Evolutionary conservation across 2,888 invertebrate genomes (phyloP).

Genomic region (Encarsia formosa): DNA sequence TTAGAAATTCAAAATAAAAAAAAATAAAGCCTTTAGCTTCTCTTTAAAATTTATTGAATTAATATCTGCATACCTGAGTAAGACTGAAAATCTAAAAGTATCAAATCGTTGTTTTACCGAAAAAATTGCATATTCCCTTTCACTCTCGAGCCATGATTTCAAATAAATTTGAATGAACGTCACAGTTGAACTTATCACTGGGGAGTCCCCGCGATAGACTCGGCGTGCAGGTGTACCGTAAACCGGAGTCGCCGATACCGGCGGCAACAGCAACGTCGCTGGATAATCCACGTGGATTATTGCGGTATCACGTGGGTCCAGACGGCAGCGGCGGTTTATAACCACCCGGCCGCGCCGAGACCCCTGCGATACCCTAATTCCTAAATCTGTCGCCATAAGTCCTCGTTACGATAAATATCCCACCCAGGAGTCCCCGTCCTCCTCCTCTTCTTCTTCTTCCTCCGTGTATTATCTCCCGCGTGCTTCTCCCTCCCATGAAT

Average conservation of each 20-base stretch:
- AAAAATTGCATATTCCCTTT: too few relatives aligned
- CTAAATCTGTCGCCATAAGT: conserved; percentile 53
- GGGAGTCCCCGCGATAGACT: conserved; percentile 42
- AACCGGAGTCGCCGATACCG: conserved; percentile 50
- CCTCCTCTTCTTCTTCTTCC: conserved; percentile 6
- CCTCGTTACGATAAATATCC: conserved; percentile 53
- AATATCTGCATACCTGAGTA: too few relatives aligned
- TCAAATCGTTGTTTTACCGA: too few relatives aligned
- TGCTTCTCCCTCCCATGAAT: conserved; percentile 26
- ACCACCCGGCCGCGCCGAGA: conserved; percentile 37
- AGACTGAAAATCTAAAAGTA: too few relatives aligned
- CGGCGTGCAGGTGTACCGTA: conserved; percentile 51
- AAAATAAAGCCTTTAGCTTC: too few relatives aligned
- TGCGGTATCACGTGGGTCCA: conserved; percentile 52
- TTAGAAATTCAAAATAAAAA: too few relatives aligned
- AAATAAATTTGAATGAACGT: too few relatives aligned
- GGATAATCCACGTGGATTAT: conserved; percentile 52
- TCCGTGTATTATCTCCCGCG: conserved; percentile 7
- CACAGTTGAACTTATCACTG: too few relatives aligned
- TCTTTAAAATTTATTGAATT: too few relatives aligned
- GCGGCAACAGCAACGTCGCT: conserved; percentile 30
- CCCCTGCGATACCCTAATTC: conserved; percentile 51
- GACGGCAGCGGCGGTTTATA: too few relatives aligned
- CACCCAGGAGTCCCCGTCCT: conserved; percentile 32
- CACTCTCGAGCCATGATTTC: too few relatives aligned